Evolutionary conservation across 2,113 vertebrate genomes (phyloP).

Genomic region (Sceloporus tristichus): DNA sequence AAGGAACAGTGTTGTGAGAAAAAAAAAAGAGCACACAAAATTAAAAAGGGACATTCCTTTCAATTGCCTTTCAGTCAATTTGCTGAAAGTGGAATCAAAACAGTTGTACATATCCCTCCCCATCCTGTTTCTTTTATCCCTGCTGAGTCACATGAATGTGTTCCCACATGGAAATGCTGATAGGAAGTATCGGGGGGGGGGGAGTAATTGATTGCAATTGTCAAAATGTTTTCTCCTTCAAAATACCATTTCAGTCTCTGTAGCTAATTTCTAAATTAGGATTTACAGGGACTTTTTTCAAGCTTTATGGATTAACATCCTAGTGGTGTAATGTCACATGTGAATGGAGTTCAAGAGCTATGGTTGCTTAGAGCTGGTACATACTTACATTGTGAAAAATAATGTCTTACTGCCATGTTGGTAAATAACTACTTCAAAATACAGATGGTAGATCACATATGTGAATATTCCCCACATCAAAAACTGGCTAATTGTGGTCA

Average conservation of each 20-base stretch:
- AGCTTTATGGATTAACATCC: background rate
- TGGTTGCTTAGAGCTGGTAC: background rate
- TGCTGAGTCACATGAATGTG: background rate
- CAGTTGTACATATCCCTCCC: background rate
- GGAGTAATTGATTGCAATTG: conserved; percentile 4
- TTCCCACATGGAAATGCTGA: conserved; percentile 8
- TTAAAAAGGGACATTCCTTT: conserved; percentile 12
- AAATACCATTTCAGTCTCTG: conserved; percentile 23
- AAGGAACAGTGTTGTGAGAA: conserved; percentile 48
- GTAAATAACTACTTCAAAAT: background rate
- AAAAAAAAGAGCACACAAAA: conserved; percentile 50
- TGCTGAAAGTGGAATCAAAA: conserved; percentile 44
- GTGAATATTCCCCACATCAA: background rate
- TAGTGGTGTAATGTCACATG: background rate
- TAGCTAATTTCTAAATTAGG: conserved; percentile 1
- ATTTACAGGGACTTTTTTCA: background rate
- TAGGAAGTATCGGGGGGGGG: background rate
- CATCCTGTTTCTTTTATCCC: background rate
- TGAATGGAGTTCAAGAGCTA: background rate
- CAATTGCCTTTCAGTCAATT: conserved; percentile 37
- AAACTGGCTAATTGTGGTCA: background rate
- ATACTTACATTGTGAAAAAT: background rate
- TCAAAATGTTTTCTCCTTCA: background rate
- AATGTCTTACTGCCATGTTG: background rate
- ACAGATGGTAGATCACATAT: background rate